Base-by-base conservation (phyloP, 2,888 invertebrate species). In the Spodoptera littoralis region DNA sequence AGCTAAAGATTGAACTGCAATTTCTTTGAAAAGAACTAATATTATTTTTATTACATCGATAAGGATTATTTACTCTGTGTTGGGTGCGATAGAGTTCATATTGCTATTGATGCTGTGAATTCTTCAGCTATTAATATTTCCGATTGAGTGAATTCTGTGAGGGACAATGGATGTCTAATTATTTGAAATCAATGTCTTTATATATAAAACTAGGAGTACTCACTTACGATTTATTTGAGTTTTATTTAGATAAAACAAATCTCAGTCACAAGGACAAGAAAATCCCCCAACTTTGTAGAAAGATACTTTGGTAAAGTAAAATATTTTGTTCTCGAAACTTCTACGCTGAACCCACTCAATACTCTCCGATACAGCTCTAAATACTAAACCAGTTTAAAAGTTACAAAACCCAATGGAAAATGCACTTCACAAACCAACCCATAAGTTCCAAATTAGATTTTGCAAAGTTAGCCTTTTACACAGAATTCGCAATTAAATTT, bases 361-460 rank as follows among this genome's bases (percentile, higher is more conserved):
- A 50, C 55, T 47, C 48, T 47, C 36, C 55, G 50, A 55, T 67
- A 36, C 62, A 46, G 24, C 41, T 62, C 52, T 58, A 62, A 66
- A 71, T 61, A 68, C 48, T 65, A 70, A 74, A 77, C 54, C 67
- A 73, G 58, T 68, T 72, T 61, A 65, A 61, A 78, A 71, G 50
- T 70, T 67, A 65, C 50, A 68, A 18, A 68, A 53, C 60, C 65
- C 61, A 69, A 65, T 66, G 52, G 52, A 70, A 79, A 78, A 76
- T 80, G 73, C 69, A 80, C 53, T 65, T 60, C 61, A 70, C 50
- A 74, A 66, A 66, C 76, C 70, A 65, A 76, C 76, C 65, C 60
- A 63, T 70, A 69, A 80, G 70, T 76, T 76, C 12, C 45, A 78
- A 80, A 80, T 80, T 70, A 71, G 57, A 78, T 80, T 71, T 65